Evolutionary conservation across 2,888 invertebrate genomes (phyloP).

Genomic region (Capitulum mitella): DNA sequence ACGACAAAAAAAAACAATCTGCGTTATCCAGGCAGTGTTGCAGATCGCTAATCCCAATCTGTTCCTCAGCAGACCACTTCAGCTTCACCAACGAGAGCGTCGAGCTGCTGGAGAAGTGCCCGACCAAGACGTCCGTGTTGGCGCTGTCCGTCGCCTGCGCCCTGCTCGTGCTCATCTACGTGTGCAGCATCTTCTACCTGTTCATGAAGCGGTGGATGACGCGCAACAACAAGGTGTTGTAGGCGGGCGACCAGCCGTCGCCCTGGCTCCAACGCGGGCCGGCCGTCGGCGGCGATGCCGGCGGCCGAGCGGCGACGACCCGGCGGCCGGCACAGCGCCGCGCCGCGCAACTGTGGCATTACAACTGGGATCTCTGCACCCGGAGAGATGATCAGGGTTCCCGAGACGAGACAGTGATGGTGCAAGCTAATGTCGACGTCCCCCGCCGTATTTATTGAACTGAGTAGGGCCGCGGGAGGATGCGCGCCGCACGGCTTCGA

Average conservation of each 20-base stretch:
- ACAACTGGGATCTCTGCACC: neutral
- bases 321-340: neutral
- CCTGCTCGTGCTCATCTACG: conserved; percentile 75
- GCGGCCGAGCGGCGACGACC: neutral
- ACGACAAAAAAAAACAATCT: too few species aligned
- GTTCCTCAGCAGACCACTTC: conserved; percentile 48
- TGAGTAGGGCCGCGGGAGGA: neutral
- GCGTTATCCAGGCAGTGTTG: too few species aligned
- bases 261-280: neutral
- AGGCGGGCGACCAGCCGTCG: neutral
- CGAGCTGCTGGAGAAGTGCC: conserved; percentile 82
- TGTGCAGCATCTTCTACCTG: conserved; percentile 85
- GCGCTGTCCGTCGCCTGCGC: conserved; percentile 86
- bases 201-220: conserved; percentile 83
- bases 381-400: neutral
- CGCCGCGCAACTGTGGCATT: neutral
- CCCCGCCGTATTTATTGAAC: neutral
- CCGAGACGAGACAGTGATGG: neutral
- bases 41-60: too few species aligned
- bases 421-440: conserved; percentile 1
- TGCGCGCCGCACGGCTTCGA: neutral
- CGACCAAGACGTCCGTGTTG: conserved; percentile 83
- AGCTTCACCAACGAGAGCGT: conserved; percentile 71
- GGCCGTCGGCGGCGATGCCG: neutral
- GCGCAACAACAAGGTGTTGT: conserved; percentile 32